A percentile compares a stretch with the other conserved stretches of the same genome.
Evolutionary conservation across 2,113 vertebrate species (phyloP).

Genomic region (Paramisgurnus dabryanus): DNA sequence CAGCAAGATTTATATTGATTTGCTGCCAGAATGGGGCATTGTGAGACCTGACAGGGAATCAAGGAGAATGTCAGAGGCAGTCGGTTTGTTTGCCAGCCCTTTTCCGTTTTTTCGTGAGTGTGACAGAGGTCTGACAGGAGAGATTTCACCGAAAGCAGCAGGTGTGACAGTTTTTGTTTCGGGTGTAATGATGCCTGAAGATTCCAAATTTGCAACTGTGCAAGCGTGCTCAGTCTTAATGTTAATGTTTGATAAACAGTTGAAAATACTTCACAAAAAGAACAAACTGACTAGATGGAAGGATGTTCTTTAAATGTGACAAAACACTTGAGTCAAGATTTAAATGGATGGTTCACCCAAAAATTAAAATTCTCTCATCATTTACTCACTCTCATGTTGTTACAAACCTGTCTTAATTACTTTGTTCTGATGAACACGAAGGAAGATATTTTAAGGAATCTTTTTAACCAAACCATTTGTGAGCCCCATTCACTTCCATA

Average conservation of each 20-base stretch:
- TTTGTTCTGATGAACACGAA: too few species aligned
- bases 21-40: neutral
- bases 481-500: too few species aligned
- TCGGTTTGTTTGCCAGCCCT: neutral
- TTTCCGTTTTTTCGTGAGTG: slow-evolving; percentile 3
- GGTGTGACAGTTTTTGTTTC: neutral
- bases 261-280: neutral
- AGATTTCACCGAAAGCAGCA: neutral
- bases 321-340: neutral
- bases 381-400: too few species aligned
- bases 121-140: slow-evolving; percentile 4
- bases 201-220: neutral
- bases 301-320: neutral
- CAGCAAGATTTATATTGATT: slow-evolving; percentile 3
- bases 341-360: too few species aligned
- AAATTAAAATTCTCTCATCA: too few species aligned
- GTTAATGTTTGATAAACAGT: neutral
- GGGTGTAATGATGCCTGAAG: too few species aligned
- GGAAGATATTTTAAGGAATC: too few species aligned
- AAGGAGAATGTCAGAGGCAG: slow-evolving; percentile 1
- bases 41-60: neutral
- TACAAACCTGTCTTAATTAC: too few species aligned
- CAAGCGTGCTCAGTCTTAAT: neutral
- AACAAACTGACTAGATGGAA: slow-evolving; percentile 16
- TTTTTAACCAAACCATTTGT: too few species aligned